Base-by-base conservation (phyloP, 2,113 vertebrate species). In the Bos javanicus region DNA sequence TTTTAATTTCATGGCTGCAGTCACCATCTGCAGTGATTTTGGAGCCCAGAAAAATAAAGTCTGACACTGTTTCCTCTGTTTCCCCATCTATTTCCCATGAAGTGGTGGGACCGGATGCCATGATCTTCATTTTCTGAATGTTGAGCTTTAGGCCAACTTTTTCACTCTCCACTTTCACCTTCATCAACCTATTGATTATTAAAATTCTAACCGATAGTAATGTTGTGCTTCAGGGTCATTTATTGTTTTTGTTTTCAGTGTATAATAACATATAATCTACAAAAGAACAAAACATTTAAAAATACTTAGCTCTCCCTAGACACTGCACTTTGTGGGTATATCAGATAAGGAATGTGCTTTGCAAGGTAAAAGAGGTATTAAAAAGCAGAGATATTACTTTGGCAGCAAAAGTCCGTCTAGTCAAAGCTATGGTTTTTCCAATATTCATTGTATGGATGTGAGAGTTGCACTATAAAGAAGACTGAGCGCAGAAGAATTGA, bases 201-300 rank as follows among this genome's bases (percentile, higher is more conserved):
- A 81, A 82, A 87, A 91, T 94, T 96, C 60, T 91, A 88, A 78
- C n/a, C n/a, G 67, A 54, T 81, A 90, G 25, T 15, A 84, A 2
- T 50, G 54, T 50, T 97, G n/a, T 3, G 87, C 39, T 87, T 92
- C 36, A 84, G n/a, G 10, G 13, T 56, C 17, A 39, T 36, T 95
- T 95, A 12, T 85, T 95, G 62, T 28, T 92, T 95, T 74, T 89
- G 5, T 97, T 98, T 96, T 81, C 33, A 54, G 15, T 23, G 10
- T 71, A 16, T 92, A 88, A 78, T 91, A 89, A 16, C 25, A 36
- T 83, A 80, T 85, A 85, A 71, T 92, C 48, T 98, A 9, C 28
- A 62, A 71, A 67, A 78, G 21, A 82, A 48, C 25, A 94, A 89
- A 96, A 48, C n/a, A 56, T 91, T 86, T 21, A 17, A 80, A 97